Conservation (phyloP, 2,888 invertebrate species). For the Rhamnusium bicolor region DNA sequence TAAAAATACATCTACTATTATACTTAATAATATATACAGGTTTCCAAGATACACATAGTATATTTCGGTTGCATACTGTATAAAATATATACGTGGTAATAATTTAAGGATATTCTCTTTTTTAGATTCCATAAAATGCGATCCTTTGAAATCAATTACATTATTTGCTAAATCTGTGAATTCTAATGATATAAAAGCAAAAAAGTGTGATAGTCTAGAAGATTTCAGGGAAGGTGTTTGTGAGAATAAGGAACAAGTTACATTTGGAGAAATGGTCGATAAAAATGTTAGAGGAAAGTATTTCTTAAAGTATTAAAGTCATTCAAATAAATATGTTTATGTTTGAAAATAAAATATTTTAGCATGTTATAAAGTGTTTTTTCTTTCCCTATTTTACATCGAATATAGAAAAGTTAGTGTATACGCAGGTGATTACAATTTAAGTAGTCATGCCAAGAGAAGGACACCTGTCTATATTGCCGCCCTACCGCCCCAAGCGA, state of each 20-base stretch:
- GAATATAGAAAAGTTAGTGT: too few species aligned
- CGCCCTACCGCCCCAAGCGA: too few species aligned
- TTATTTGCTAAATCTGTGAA: constrained; percentile 49
- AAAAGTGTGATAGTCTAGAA: constrained; percentile 46
- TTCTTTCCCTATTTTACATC: too few species aligned
- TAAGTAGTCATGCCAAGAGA: too few species aligned
- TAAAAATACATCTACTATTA: too few species aligned
- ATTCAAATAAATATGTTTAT: neutral
- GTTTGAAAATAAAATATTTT: neutral
- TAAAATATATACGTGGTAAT: too few species aligned
- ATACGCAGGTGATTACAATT: too few species aligned
- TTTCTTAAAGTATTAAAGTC: constrained; percentile 36
- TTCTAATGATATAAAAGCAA: constrained; percentile 48
- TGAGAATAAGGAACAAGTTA: constrained; percentile 34
- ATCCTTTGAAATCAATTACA: constrained; percentile 17
- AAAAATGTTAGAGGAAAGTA: constrained; percentile 45
- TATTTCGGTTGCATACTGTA: too few species aligned
- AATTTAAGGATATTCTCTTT: neutral
- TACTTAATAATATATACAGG: too few species aligned
- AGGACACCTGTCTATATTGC: too few species aligned
- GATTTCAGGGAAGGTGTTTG: constrained; percentile 46
- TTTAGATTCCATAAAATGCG: constrained; percentile 4
- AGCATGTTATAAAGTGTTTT: neutral
- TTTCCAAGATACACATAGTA: too few species aligned
- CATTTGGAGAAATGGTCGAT: constrained; percentile 52